phyloP scores from a whole-genome alignment of 2,113 vertebrate species.

The Scatophagus argus region DNA sequence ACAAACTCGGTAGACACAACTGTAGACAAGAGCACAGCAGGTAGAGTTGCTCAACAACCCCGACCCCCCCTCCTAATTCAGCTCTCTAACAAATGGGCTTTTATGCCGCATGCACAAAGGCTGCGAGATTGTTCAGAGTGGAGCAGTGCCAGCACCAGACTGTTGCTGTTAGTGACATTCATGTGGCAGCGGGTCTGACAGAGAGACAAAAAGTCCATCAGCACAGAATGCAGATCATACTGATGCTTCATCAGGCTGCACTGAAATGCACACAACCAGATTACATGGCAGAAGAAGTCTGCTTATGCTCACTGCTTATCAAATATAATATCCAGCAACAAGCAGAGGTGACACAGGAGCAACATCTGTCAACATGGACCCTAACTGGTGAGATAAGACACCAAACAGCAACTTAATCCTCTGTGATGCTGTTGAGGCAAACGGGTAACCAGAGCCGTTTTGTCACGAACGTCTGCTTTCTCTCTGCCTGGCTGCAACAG shows the following conservation, averaged over 20 bases:
- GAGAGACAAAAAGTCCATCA: conserved; percentile 30
- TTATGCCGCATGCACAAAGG: conserved; percentile 70
- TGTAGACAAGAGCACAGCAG: conserved; percentile 70
- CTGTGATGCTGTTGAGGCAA: conserved; percentile 59
- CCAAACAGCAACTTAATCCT: conserved; percentile 75
- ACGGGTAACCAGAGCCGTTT: conserved; percentile 79
- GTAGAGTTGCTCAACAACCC: conserved; percentile 61
- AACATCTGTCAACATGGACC: conserved; percentile 68
- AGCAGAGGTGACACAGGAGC: conserved; percentile 63
- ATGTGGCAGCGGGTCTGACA: conserved; percentile 44
- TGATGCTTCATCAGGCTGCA: conserved; percentile 10
- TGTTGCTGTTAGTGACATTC: conserved; percentile 55
- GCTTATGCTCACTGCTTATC: conserved; percentile 52
- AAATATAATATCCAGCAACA: conserved; percentile 66
- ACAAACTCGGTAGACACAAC: conserved; percentile 58
- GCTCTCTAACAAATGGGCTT: conserved; percentile 70
- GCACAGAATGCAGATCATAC: conserved; percentile 27
- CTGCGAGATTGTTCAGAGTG: conserved; percentile 59
- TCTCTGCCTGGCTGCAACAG: conserved; percentile 71
- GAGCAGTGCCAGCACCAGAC: conserved; percentile 56
- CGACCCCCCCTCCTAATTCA: conserved; percentile 46
- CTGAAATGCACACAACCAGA: conserved; percentile 24
- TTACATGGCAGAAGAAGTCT: conserved; percentile 51
- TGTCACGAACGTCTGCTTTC: conserved; percentile 76
- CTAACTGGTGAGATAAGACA: conserved; percentile 59